Evolutionary conservation across 2,888 invertebrate genomes (phyloP).

Genomic region (Caenorhabditis sp.): DNA sequence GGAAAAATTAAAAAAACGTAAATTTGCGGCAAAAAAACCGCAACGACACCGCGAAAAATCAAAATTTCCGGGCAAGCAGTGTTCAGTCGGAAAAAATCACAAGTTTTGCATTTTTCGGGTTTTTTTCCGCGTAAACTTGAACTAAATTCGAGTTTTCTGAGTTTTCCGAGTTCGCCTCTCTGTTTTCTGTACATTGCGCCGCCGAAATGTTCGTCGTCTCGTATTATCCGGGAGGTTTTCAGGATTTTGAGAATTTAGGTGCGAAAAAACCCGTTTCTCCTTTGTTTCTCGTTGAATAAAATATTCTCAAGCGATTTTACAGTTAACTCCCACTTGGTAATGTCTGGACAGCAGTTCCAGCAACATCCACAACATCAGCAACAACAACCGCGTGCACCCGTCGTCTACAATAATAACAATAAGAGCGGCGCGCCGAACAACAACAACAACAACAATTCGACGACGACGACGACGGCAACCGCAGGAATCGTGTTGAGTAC

Average conservation of each 20-base stretch:
- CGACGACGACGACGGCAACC: conserved; percentile 10
- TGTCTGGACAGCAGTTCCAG: conserved; percentile 59
- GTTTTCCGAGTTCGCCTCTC: too few species aligned
- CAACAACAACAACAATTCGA: conserved; percentile 19
- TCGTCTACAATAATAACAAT: conserved; percentile 26
- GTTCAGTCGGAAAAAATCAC: not conserved
- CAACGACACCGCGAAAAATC: conserved; percentile 1
- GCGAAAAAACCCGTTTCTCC: not conserved
- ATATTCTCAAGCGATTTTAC: conserved; percentile 15
- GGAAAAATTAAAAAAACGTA: not conserved
- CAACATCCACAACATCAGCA: conserved; percentile 31
- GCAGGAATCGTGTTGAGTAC: conserved; percentile 26
- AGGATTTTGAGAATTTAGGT: too few species aligned
- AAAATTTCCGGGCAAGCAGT: not conserved
- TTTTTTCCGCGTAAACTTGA: too few species aligned
- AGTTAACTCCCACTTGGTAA: conserved; percentile 52
- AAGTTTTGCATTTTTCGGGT: not conserved
- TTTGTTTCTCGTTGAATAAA: not conserved
- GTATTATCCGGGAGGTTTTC: too few species aligned
- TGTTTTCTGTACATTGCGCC: too few species aligned
- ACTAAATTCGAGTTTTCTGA: too few species aligned
- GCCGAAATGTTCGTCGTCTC: too few species aligned
- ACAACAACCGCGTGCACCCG: conserved; percentile 13
- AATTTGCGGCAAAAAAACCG: not conserved
- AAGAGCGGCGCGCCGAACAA: conserved; percentile 20